Base-by-base conservation (phyloP, 2,888 invertebrate species). In the Sylvicola fuscatus region DNA sequence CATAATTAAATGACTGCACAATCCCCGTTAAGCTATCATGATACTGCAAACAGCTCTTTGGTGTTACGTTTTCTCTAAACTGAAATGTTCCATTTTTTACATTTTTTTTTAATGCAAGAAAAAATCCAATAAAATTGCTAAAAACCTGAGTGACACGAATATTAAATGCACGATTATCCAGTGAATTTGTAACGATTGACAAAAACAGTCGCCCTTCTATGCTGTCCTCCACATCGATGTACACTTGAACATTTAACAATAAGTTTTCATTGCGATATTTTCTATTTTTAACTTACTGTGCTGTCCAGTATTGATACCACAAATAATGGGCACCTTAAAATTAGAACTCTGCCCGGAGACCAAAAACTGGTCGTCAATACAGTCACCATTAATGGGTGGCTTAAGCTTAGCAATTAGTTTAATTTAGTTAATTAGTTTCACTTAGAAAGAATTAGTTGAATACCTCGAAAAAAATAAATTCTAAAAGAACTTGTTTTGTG, bases 271-370 rank as follows among this genome's bases (percentile, higher is more conserved):
- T n/a, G n/a, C n/a, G n/a, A n/a, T n/a, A n/a, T n/a, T n/a, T n/a
- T n/a, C n/a, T n/a, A n/a, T n/a, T n/a, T n/a, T n/a, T n/a, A n/a
- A n/a, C 56, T 62, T 60, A 81, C 82, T 58, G 46, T 80, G 79
- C 50, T 78, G 77, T 11, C 77, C 80, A 1, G 74, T 70, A 48
- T 80, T 81, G 29, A 74, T 68, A 13, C 82, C 82, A 49, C 82
- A 82, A 14, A 82, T 54, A 4, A 68, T 62, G 0, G 81, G 81
- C 39, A 80, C 58, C n/a, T 66, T 52, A 40, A 65, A 70, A 47
- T 79, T 80, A 1, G 62, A 47, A 50, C 76, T 76, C 47, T 77
- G 74, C 2, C 81, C 81, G 0, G 72, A 67, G 3, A 81, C 62
- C 8, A 76, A 61, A 42, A 82, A 69, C 43, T 73, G 68, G 49